Percentiles rank a stretch among this genome's conserved stretches.
These are phyloP conservation scores for Porites australiensis DNA, from an alignment of 64 coral and sea anemone species.

Conservation along the genomic window DNA sequence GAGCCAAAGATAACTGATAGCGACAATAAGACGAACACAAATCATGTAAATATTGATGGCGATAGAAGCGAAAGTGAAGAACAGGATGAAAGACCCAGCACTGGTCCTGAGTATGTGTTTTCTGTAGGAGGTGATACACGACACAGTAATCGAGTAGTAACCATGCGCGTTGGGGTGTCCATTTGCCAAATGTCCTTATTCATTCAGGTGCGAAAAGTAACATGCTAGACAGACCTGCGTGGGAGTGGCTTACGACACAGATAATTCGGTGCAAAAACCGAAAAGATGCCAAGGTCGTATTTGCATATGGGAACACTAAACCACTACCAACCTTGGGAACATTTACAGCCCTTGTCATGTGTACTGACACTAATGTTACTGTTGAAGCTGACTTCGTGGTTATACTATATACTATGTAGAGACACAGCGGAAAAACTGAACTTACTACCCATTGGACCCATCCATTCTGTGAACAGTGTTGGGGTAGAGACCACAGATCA, in stretches of 20 bases:
- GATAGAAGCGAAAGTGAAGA: too few species aligned
- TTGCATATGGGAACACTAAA: too few species aligned
- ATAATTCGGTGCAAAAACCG: too few species aligned
- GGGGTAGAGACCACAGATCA: background rate
- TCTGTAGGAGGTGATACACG: too few species aligned
- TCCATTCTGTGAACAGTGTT: background rate
- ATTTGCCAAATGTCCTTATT: conserved; percentile 7
- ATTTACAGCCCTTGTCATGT: background rate
- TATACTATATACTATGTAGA: background rate
- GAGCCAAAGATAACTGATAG: too few species aligned
- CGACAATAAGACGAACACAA: too few species aligned
- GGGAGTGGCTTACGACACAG: background rate
- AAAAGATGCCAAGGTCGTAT: too few species aligned
- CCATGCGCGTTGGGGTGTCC: background rate
- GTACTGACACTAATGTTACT: background rate
- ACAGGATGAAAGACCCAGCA: too few species aligned
- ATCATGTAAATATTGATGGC: too few species aligned
- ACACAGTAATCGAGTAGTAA: too few species aligned
- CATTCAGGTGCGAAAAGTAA: background rate
- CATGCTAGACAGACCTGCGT: background rate
- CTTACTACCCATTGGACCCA: conserved; percentile 45
- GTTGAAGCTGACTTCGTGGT: background rate
- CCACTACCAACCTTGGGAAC: too few species aligned
- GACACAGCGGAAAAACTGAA: conserved; percentile 36
- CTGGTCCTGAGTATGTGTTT: too few species aligned